Percentiles rank a stretch among this genome's conserved stretches.
Evolutionary conservation across 2,797 vertebrate species (phyloP).

Genomic region (Tangara arthus): DNA sequence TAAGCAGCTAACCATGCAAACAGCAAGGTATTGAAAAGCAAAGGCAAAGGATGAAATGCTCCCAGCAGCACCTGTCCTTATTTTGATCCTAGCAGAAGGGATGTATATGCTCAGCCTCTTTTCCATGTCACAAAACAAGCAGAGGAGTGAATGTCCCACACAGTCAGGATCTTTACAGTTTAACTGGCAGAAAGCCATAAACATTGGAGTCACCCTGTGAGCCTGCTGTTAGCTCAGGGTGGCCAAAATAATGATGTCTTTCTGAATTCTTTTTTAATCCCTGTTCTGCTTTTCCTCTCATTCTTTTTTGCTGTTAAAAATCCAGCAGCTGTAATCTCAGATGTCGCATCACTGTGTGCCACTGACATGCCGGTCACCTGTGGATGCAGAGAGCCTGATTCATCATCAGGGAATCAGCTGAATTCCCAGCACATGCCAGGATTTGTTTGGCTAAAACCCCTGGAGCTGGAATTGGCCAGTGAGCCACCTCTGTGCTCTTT

Average conservation of each 20-base stretch:
- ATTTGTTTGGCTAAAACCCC: neutral
- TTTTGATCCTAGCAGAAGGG: neutral
- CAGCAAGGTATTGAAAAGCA: neutral
- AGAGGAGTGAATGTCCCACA: neutral
- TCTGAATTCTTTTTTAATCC: neutral
- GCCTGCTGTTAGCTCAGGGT: neutral
- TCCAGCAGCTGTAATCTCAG: neutral
- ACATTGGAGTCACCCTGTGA: neutral
- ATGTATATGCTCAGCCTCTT: neutral
- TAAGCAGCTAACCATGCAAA: neutral
- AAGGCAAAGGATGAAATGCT: neutral
- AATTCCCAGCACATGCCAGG: neutral
- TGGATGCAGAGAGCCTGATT: neutral
- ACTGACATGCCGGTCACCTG: neutral
- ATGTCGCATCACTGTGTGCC: neutral
- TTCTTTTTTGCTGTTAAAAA: neutral
- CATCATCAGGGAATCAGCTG: neutral
- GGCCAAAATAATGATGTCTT: neutral
- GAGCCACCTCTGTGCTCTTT: conserved; percentile 24
- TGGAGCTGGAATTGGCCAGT: neutral
- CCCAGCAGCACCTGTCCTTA: neutral
- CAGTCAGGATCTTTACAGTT: neutral
- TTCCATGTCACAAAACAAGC: neutral
- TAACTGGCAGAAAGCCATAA: neutral
- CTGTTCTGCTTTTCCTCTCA: neutral